A percentile compares a stretch with the other conserved stretches of the same genome.
Conservation (phyloP, 2,888 invertebrate genomes). For the Alloscopus bannaensis region DNA sequence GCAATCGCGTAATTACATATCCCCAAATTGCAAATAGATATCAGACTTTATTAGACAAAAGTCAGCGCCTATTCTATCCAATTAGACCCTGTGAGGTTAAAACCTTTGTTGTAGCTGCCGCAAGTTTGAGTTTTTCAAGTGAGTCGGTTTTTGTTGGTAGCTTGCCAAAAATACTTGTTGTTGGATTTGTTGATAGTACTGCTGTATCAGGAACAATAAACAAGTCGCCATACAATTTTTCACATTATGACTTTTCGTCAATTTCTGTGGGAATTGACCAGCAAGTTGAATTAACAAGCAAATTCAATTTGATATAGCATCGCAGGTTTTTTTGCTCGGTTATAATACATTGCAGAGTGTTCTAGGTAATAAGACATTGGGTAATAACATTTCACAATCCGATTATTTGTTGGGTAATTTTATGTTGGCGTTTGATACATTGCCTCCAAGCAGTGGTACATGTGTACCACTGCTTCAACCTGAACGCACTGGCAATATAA, state of each 20-base stretch:
- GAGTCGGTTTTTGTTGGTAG: not conserved
- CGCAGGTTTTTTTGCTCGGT: not conserved
- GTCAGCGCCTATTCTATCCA: not conserved
- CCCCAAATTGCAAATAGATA: not conserved
- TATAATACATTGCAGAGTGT: not conserved
- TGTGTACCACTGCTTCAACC: not conserved
- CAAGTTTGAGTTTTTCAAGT: not conserved
- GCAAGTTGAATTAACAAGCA: not conserved
- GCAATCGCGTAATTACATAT: not conserved
- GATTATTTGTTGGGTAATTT: not conserved
- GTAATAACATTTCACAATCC: not conserved
- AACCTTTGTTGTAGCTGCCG: not conserved
- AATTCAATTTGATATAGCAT: not conserved
- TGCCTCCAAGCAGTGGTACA: not conserved
- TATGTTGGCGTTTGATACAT: not conserved
- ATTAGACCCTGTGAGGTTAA: slow-evolving; percentile 7
- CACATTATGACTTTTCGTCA: not conserved
- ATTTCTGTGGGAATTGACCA: not conserved
- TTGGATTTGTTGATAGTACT: not conserved
- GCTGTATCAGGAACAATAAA: not conserved
- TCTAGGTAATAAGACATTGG: not conserved
- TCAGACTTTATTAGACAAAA: not conserved
- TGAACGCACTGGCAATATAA: not conserved
- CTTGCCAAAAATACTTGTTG: not conserved
- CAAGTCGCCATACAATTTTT: not conserved